Conservation (phyloP, 2,888 invertebrate species). For the Choristoneura rosaceana region DNA sequence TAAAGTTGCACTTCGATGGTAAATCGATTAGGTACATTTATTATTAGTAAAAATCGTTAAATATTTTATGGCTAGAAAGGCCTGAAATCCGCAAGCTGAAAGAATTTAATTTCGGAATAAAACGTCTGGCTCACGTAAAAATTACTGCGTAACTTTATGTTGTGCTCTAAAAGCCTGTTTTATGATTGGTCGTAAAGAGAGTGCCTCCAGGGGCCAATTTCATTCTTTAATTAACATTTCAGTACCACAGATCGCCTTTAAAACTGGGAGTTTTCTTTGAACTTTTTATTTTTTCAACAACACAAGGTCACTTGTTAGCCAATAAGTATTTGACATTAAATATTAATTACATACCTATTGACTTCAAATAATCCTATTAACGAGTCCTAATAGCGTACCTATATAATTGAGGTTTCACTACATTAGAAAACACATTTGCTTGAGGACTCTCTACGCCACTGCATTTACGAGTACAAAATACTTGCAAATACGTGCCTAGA, state of each 20-base stretch:
- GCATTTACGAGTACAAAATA: too few species aligned
- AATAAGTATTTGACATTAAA: too few species aligned
- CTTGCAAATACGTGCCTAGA: not conserved
- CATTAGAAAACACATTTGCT: too few species aligned
- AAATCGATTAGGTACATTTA: not conserved
- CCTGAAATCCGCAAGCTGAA: slow-evolving; percentile 59
- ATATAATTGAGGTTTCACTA: too few species aligned
- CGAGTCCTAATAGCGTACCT: too few species aligned
- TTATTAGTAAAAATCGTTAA: slow-evolving; percentile 8
- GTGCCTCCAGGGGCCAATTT: slow-evolving; percentile 72
- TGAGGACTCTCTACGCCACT: too few species aligned
- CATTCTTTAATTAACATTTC: slow-evolving; percentile 77
- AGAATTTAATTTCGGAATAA: slow-evolving; percentile 69
- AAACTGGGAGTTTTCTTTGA: slow-evolving; percentile 39
- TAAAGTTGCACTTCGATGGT: not conserved
- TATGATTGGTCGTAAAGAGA: slow-evolving; percentile 78
- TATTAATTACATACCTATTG: too few species aligned
- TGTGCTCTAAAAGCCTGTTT: slow-evolving; percentile 73
- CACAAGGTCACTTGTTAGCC: not conserved
- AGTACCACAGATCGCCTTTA: slow-evolving; percentile 58
- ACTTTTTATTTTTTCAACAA: not conserved
- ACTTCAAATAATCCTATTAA: too few species aligned
- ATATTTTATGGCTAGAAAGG: slow-evolving; percentile 28
- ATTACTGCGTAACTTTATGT: slow-evolving; percentile 70
- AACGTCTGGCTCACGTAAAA: slow-evolving; percentile 66